These are phyloP conservation scores for Pyrgus malvae DNA, from an alignment of 2,888 invertebrate species.

Conservation along the genomic window DNA sequence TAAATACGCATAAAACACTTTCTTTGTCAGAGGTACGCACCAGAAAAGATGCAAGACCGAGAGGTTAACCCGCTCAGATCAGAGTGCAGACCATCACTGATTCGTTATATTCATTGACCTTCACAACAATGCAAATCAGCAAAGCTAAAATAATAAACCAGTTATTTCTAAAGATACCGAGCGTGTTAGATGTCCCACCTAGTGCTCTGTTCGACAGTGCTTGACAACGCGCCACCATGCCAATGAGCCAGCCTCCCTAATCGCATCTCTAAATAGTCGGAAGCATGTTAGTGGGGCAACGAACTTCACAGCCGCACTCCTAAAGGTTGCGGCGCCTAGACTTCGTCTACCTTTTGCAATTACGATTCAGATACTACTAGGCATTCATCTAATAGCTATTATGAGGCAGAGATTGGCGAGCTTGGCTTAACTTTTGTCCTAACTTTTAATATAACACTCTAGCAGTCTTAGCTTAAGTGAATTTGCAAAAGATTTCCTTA, in stretches of 20 bases:
- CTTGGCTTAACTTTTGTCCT: too few species aligned
- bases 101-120: too few species aligned
- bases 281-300: slow-evolving; percentile 19
- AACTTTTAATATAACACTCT: too few species aligned
- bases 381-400: not conserved
- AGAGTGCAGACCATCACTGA: too few species aligned
- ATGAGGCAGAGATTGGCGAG: too few species aligned
- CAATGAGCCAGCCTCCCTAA: slow-evolving; percentile 17
- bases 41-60: too few species aligned
- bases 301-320: slow-evolving; percentile 11
- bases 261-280: slow-evolving; percentile 19
- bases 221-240: slow-evolving; percentile 2
- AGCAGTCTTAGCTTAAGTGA: not conserved
- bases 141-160: not conserved
- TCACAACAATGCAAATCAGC: not conserved
- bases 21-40: too few species aligned
- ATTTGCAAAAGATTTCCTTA: too few species aligned
- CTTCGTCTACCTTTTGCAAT: slow-evolving; percentile 9
- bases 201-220: not conserved
- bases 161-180: too few species aligned
- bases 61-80: too few species aligned
- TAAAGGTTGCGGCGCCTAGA: slow-evolving; percentile 24
- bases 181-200: not conserved
- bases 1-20: too few species aligned
- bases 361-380: slow-evolving; percentile 2